Conservation (phyloP, 2,888 invertebrate genomes). For the Ochropleura leucogaster region DNA sequence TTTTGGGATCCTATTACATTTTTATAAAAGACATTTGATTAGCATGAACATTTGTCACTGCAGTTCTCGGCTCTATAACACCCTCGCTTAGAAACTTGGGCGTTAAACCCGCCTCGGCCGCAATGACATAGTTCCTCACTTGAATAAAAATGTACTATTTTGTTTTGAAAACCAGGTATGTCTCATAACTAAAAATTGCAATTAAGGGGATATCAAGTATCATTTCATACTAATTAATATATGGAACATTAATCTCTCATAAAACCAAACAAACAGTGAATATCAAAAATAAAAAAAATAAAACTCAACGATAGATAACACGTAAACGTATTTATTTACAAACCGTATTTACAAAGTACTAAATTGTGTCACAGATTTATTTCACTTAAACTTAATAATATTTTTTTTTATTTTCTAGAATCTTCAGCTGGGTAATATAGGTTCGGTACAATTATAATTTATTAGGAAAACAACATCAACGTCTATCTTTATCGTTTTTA, state of each 20-base stretch:
- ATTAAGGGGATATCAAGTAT: too few species aligned
- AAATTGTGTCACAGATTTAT: constrained; percentile 67
- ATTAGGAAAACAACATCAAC: constrained; percentile 58
- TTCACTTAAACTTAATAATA: constrained; percentile 47
- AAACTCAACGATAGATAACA: constrained; percentile 76
- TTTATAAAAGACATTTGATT: too few species aligned
- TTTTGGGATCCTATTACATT: too few species aligned
- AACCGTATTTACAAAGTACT: constrained; percentile 80
- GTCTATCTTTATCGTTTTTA: constrained; percentile 42
- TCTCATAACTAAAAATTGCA: too few species aligned
- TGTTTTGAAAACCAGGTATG: too few species aligned
- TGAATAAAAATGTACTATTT: too few species aligned
- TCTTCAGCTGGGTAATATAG: constrained; percentile 46
- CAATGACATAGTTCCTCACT: too few species aligned
- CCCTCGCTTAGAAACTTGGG: too few species aligned
- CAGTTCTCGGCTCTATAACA: too few species aligned
- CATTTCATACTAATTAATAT: too few species aligned
- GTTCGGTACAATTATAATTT: constrained; percentile 55
- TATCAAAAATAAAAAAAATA: constrained; percentile 66
- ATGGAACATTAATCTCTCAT: background rate
- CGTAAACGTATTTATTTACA: constrained; percentile 88
- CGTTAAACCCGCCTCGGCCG: too few species aligned
- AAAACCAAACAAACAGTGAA: background rate
- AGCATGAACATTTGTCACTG: too few species aligned
- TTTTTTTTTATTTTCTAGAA: constrained; percentile 39